phyloP scores from a whole-genome alignment of 2,113 vertebrate genomes.

The Trochalopteron elliotii region DNA sequence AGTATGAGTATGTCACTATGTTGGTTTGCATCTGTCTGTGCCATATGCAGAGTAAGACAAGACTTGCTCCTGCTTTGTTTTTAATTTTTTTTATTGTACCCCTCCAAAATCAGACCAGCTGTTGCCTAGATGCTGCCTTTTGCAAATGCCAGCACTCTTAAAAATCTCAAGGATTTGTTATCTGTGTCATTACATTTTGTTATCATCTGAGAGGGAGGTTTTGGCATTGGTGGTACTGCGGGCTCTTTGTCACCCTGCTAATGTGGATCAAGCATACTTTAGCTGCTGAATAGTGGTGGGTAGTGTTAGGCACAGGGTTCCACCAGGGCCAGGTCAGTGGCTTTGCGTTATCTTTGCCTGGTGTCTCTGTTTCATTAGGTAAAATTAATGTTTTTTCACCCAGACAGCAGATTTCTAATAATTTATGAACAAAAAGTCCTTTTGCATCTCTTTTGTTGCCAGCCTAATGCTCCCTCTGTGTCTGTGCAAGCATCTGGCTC shows the following conservation, averaged over 20 bases:
- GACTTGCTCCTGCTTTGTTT: conserved; percentile 10
- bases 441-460: conserved; percentile 1
- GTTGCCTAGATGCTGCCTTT: conserved; percentile 23
- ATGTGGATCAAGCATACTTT: neutral
- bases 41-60: conserved; percentile 34
- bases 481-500: conserved; percentile 52
- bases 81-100: conserved; percentile 41
- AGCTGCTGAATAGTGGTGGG: neutral
- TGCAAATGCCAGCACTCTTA: neutral
- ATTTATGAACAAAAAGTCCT: neutral
- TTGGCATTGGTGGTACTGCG: fast-evolving
- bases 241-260: neutral
- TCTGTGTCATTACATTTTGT: neutral
- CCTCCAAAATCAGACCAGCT: conserved; percentile 47
- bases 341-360: neutral
- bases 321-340: neutral
- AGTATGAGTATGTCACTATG: neutral
- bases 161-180: conserved; percentile 7
- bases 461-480: conserved; percentile 26
- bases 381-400: neutral
- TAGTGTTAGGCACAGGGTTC: fast-evolving
- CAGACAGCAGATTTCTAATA: neutral
- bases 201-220: neutral
- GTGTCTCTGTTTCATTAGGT: neutral
- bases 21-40: conserved; percentile 53